Evolutionary conservation across 2,888 invertebrate genomes (phyloP), one percentile per base, ranked within the genome.

Genomic region (Drosophila kokeensis): DNA sequence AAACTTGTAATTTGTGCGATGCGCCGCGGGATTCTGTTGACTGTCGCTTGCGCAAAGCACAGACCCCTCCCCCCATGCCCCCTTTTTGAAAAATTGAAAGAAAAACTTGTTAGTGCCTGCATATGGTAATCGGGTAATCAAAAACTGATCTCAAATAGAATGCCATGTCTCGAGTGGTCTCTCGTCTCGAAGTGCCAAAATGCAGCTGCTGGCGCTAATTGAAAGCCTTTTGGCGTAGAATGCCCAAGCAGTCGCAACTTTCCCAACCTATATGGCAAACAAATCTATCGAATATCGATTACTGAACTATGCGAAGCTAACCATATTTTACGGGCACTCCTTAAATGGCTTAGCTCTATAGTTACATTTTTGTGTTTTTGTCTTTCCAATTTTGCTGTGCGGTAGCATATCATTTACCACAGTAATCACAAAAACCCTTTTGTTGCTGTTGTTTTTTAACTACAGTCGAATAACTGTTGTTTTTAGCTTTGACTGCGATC

Each of bases 1-100:
- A 87, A 80, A 89, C 79, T 89, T 83, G 85, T 89, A 82, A 84
- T 87, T 81, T 88, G 68, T 66, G 73, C 88, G 84, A 88, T 85
- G 84, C 84, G 87, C 84, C 82, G 70, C 89, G 88, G 84, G 84
- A 84, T 88, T 84, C 88, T 82, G 73, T 71, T 65, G 36, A 30
- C 54, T n/a, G 73, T 64, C 49, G 68, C 68, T 83, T 88, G 87
- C 89, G 87, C 82, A 87, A 79, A 78, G n/a, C 11, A 36, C 4
- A 24, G 13, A 45, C 45, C 24, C 4, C 15, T 7, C 15, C 13
- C 7, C 11, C 8, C 6, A 18, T 30, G 5, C 6, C 50, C 10
- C 6, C 6, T 21, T 40, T 30, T n/a, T 2, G 29, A 24, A 18
- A 78, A 67, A 53, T 30, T 18, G 27, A 48, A 53, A 54, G 27